Percentiles rank a stretch among this genome's conserved stretches.
These are phyloP conservation scores for Steatornis caripensis DNA, from an alignment of 2,113 vertebrate genomes.

Conservation along the genomic window DNA sequence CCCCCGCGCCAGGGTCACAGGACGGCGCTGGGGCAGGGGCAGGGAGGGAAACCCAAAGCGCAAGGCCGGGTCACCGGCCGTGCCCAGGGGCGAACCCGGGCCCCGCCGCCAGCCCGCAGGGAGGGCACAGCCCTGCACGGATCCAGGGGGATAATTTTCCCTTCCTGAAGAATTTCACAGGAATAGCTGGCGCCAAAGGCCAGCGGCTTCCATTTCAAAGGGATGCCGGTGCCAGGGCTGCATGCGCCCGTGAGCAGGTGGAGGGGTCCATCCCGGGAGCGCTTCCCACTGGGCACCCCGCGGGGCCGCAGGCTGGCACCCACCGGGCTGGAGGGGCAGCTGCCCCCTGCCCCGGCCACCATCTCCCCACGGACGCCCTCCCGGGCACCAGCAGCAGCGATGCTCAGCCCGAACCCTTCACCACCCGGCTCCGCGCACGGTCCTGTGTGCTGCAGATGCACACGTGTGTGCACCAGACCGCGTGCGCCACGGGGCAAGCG, in stretches of 20 bases:
- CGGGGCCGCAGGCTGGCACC: not conserved
- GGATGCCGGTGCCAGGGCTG: not conserved
- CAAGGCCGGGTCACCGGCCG: not conserved
- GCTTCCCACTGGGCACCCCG: not conserved
- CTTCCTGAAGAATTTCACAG: constrained; percentile 57
- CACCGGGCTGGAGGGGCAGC: not conserved
- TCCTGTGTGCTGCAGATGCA: not conserved
- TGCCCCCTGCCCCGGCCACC: not conserved
- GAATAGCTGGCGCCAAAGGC: not conserved
- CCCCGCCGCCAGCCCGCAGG: rapidly evolving
- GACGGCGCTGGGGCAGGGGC: no score
- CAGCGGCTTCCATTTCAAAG: constrained; percentile 38
- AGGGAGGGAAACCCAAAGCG: not conserved
- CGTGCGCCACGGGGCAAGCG: rapidly evolving
- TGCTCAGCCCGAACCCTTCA: rapidly evolving
- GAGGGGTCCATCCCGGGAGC: not conserved
- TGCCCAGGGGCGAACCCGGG: not conserved
- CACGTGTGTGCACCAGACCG: rapidly evolving
- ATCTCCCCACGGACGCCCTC: not conserved
- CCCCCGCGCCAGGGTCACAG: no score
- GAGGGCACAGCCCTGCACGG: not conserved
- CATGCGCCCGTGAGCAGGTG: not conserved
- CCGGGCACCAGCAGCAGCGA: not conserved
- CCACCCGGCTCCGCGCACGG: rapidly evolving
- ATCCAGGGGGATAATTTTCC: constrained; percentile 9